Conservation (phyloP, 2,888 invertebrate genomes). For the Craniophora ligustri region DNA sequence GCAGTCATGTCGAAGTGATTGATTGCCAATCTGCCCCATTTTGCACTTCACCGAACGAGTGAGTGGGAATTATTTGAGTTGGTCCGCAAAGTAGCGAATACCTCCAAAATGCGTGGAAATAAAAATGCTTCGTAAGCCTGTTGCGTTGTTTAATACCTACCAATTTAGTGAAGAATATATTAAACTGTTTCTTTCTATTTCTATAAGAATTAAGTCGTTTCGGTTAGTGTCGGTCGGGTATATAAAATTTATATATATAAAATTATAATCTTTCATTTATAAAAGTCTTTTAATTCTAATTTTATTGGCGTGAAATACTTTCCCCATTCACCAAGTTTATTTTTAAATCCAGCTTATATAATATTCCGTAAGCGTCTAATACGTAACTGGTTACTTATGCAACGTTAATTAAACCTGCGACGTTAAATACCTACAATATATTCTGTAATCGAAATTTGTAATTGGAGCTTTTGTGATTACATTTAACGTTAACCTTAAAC, state of each 20-base stretch:
- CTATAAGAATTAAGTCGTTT: too few relatives aligned
- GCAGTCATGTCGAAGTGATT: conserved; percentile 53
- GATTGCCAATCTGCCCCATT: conserved; percentile 53
- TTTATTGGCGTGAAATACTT: too few relatives aligned
- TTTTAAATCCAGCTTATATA: neutral
- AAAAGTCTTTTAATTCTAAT: too few relatives aligned
- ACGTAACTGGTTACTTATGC: neutral
- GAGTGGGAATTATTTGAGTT: conserved; percentile 39
- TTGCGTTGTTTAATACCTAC: conserved; percentile 24
- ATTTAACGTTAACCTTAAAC: too few relatives aligned
- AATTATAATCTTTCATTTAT: too few relatives aligned
- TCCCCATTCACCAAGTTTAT: too few relatives aligned
- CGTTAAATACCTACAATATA: neutral
- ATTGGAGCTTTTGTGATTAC: neutral
- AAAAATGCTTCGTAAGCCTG: conserved; percentile 26
- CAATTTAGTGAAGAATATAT: too few relatives aligned
- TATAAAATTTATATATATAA: too few relatives aligned
- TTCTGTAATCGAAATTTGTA: neutral
- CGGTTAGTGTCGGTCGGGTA: too few relatives aligned
- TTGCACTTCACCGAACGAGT: conserved; percentile 37
- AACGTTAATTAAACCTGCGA: neutral
- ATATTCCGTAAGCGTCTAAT: neutral
- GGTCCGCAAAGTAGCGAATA: conserved; percentile 34
- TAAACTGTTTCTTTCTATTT: too few relatives aligned
- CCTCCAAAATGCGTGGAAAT: conserved; percentile 6